Conservation (phyloP, 2,888 invertebrate genomes). For the Bellardia bayeri region DNA sequence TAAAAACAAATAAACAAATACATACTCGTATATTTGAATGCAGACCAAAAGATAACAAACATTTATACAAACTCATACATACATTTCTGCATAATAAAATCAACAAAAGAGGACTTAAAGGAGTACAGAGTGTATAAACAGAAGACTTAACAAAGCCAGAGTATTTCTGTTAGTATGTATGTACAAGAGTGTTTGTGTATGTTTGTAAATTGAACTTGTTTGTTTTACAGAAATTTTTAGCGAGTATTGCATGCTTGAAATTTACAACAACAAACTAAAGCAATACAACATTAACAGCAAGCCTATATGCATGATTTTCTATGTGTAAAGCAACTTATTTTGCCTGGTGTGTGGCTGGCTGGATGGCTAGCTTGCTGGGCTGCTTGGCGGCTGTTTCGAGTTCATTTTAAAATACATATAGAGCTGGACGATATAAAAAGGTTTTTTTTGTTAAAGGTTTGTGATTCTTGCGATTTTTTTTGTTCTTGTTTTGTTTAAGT, state of each 20-base stretch:
- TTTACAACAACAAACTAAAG: constrained; percentile 28
- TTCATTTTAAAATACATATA: too few relatives aligned
- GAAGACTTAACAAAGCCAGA: too few relatives aligned
- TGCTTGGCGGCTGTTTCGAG: constrained; percentile 23
- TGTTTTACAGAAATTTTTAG: constrained; percentile 70
- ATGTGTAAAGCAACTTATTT: constrained; percentile 72
- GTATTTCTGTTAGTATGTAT: background rate
- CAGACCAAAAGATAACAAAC: too few relatives aligned
- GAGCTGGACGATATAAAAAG: background rate
- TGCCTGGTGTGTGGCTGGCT: constrained; percentile 66
- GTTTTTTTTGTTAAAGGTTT: background rate
- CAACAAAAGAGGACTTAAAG: too few relatives aligned
- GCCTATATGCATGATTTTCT: constrained; percentile 65
- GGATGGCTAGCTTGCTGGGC: background rate
- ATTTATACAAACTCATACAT: too few relatives aligned
- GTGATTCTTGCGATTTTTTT: background rate
- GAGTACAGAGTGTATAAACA: too few relatives aligned
- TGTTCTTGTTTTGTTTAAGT: constrained; percentile 5
- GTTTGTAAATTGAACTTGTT: constrained; percentile 65
- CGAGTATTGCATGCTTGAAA: constrained; percentile 61
- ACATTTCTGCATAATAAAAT: too few relatives aligned
- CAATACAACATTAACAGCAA: constrained; percentile 40
- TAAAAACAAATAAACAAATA: too few relatives aligned
- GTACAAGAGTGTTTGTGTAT: background rate
- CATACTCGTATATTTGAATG: too few relatives aligned